Conservation (phyloP, 1,140 invertebrate genomes). For the Drosophila burlai region DNA sequence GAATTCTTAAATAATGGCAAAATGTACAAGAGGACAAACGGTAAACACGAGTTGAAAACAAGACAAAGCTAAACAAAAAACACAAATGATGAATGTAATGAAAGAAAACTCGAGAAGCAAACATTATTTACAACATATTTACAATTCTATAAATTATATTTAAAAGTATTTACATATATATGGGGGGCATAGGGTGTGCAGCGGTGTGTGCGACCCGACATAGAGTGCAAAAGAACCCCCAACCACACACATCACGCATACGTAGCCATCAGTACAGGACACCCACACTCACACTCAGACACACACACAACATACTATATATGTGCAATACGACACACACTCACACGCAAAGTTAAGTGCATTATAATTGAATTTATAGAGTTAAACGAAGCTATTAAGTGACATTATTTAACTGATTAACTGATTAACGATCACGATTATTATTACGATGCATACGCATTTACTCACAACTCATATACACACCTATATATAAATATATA, state of each 20-base stretch:
- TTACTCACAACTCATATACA: slow-evolving; percentile 76
- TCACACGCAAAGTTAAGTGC: slow-evolving; percentile 77
- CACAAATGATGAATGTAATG: slow-evolving; percentile 23
- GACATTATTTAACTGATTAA: slow-evolving; percentile 74
- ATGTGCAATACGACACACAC: slow-evolving; percentile 49
- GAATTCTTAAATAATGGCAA: slow-evolving; percentile 58
- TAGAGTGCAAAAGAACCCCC: slow-evolving; percentile 39
- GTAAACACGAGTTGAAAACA: slow-evolving; percentile 46
- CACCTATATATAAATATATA: slow-evolving; percentile 57
- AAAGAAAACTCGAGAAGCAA: slow-evolving; percentile 50
- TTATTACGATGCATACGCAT: slow-evolving; percentile 73
- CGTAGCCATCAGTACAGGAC: slow-evolving; percentile 39
- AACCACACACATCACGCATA: slow-evolving; percentile 31
- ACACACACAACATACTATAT: slow-evolving; percentile 14
- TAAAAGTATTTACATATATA: slow-evolving; percentile 67
- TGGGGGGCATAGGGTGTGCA: slow-evolving; percentile 38
- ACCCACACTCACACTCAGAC: slow-evolving; percentile 8
- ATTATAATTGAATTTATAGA: slow-evolving; percentile 84
- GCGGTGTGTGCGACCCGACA: slow-evolving; percentile 40
- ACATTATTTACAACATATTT: slow-evolving; percentile 69
- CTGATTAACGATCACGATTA: slow-evolving; percentile 69
- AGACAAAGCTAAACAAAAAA: slow-evolving; percentile 31
- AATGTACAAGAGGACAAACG: slow-evolving; percentile 57
- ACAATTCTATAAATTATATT: slow-evolving; percentile 69
- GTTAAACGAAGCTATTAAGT: slow-evolving; percentile 75